Evolutionary conservation across 1,140 invertebrate genomes (phyloP), one percentile per base, ranked within the genome.

Genomic region (Nasonia longicornis): DNA sequence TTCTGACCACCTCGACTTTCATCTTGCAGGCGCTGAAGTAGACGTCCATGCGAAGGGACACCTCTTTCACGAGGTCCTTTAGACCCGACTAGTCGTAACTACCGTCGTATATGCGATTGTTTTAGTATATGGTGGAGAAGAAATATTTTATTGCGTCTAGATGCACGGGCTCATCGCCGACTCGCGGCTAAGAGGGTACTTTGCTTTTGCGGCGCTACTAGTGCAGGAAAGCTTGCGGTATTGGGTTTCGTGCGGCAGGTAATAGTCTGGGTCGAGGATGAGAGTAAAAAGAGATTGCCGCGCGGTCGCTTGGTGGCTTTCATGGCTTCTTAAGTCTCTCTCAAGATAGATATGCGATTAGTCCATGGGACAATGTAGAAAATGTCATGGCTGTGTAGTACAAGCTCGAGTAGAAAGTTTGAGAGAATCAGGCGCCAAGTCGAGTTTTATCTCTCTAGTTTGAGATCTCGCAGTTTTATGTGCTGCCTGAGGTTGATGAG

Each of bases 1-100:
- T 92, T 26, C 26, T 89, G 83, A 99, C 95, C 45, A 99, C 93
- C 92, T 99, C 98, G 0, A 98, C 96, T 91, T 99, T 98, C 98
- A 99, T 99, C 92, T 99, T 99, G 84, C 97, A 96, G 26, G 98
- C 91, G 14, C 98, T 98, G 26, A 98, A 98, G 90, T 99, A 99
- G 16, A 99, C 92, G 89, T 99, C 98, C 0, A 97, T 93, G 91
- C 99, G 99, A 3, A 99, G 91, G 0, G 98, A 99, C 8, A 98
- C 95, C 83, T 95, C 90, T 2, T 95, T 94, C 38, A 98, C 93
- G 10, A 99, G 90, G 11, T 94, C 88, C 20, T 94, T 92, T 11
- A 99, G 92, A 64, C 95, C 93, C 26, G 93, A 89, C 80, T 26
- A 26, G 80, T 96, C 92, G 85, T 94, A 96, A 77, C 93, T 87